phyloP scores from a whole-genome alignment of 1,140 invertebrate species.

The Centruroides sculpturatus region DNA sequence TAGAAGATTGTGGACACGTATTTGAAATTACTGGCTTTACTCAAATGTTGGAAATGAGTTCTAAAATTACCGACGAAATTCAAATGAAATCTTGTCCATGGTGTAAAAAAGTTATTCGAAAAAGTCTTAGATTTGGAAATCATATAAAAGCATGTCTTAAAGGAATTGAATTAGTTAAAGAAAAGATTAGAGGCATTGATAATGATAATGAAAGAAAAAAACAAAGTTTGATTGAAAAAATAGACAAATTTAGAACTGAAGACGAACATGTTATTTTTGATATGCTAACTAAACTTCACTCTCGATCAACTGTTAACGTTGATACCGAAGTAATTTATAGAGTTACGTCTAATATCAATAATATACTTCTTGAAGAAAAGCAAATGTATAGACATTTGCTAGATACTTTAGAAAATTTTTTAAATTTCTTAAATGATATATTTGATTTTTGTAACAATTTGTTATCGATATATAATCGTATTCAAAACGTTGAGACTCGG shows the following conservation, averaged over 20 bases:
- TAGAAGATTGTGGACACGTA: conserved; percentile 47
- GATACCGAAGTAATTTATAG: too few relatives aligned
- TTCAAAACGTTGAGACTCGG: too few relatives aligned
- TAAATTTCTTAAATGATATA: too few relatives aligned
- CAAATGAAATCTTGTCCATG: conserved; percentile 43
- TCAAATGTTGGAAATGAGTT: conserved; percentile 31
- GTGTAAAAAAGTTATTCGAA: conserved; percentile 45
- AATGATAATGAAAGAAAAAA: neutral
- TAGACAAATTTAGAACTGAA: neutral
- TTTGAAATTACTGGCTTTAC: conserved; percentile 42
- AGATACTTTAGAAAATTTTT: too few relatives aligned
- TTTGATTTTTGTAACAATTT: too few relatives aligned
- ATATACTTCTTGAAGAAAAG: too few relatives aligned
- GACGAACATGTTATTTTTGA: too few relatives aligned
- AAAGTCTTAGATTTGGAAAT: conserved; percentile 42
- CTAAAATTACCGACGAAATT: conserved; percentile 25
- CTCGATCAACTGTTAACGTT: too few relatives aligned
- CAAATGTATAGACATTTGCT: too few relatives aligned
- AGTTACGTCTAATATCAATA: too few relatives aligned
- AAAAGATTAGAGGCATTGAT: conserved; percentile 18
- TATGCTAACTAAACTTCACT: too few relatives aligned
- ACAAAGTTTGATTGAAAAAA: neutral
- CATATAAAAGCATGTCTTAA: conserved; percentile 36
- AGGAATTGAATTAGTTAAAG: conserved; percentile 42
- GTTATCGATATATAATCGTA: too few relatives aligned